phyloP scores from a whole-genome alignment of 2,797 vertebrate species.

The Diceros bicornis region DNA sequence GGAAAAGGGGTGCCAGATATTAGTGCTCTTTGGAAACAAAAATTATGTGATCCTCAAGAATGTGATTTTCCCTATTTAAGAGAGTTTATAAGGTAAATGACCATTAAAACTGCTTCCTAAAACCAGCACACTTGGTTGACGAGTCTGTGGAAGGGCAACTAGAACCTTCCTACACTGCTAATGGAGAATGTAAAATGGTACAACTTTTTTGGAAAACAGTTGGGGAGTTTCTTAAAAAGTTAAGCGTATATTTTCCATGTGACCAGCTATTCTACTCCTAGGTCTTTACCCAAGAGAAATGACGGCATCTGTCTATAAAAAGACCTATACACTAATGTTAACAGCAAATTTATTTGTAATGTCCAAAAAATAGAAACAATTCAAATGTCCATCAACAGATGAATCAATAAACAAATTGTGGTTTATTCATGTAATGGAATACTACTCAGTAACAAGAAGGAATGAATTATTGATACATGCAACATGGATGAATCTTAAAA shows the following conservation, averaged over 20 bases:
- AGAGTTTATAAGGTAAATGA: not conserved
- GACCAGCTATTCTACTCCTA: not conserved
- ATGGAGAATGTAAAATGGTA: not conserved
- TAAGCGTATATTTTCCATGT: not conserved
- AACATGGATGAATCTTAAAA: not conserved
- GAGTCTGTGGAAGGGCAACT: not conserved
- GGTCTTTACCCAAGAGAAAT: not conserved
- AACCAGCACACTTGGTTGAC: not conserved
- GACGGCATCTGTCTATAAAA: not conserved
- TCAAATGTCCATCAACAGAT: constrained; percentile 7
- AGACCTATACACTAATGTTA: not conserved
- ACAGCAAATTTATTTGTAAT: not conserved
- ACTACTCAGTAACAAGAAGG: not conserved
- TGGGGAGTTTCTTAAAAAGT: not conserved
- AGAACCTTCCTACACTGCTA: not conserved
- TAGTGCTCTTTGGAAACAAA: constrained; percentile 33
- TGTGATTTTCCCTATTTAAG: not conserved
- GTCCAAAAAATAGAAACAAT: constrained; percentile 1
- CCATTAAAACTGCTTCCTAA: not conserved
- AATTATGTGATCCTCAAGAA: not conserved
- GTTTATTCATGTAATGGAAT: not conserved
- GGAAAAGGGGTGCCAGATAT: not conserved
- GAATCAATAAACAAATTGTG: not conserved
- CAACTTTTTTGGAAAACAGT: not conserved
- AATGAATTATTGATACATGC: not conserved